A percentile compares a stretch with the other conserved stretches of the same genome.
phyloP scores from a whole-genome alignment of 1,140 invertebrate genomes.

The Ptiloglossa arizonensis region DNA sequence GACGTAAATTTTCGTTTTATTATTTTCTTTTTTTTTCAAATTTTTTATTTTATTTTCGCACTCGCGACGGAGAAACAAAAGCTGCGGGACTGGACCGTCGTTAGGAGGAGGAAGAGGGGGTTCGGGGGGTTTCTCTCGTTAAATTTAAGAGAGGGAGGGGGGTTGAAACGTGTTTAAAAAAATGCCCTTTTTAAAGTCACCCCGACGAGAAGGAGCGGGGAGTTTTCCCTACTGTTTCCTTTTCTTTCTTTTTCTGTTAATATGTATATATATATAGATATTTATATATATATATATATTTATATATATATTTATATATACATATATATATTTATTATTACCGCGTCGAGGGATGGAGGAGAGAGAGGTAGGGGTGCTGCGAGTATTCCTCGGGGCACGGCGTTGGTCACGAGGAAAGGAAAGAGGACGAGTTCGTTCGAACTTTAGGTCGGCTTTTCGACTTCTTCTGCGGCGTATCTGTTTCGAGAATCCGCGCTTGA shows the following conservation, averaged over 20 bases:
- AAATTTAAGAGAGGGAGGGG: slow-evolving; percentile 8
- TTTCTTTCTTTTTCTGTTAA: neutral
- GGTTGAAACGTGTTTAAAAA: slow-evolving; percentile 28
- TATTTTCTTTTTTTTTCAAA: too few relatives aligned
- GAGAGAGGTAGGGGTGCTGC: slow-evolving; percentile 18
- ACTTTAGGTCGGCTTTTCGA: slow-evolving; percentile 24
- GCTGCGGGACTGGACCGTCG: neutral
- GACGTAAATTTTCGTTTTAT: slow-evolving; percentile 17
- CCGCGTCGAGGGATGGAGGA: neutral
- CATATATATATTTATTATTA: too few relatives aligned
- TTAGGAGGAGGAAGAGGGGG: neutral
- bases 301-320: too few relatives aligned
- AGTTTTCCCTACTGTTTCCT: neutral
- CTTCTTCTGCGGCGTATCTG: slow-evolving; percentile 2
- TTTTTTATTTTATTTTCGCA: neutral
- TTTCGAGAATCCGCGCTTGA: neutral
- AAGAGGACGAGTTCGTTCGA: slow-evolving; percentile 29
- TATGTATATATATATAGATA: too few relatives aligned
- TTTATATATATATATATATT: too few relatives aligned
- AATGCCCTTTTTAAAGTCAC: slow-evolving; percentile 37
- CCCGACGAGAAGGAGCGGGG: neutral
- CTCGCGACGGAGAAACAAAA: neutral
- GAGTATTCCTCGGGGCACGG: neutral
- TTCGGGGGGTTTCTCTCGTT: neutral
- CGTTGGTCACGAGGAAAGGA: slow-evolving; percentile 16